Conservation (phyloP, 2,113 vertebrate genomes). For the Morone saxatilis region DNA sequence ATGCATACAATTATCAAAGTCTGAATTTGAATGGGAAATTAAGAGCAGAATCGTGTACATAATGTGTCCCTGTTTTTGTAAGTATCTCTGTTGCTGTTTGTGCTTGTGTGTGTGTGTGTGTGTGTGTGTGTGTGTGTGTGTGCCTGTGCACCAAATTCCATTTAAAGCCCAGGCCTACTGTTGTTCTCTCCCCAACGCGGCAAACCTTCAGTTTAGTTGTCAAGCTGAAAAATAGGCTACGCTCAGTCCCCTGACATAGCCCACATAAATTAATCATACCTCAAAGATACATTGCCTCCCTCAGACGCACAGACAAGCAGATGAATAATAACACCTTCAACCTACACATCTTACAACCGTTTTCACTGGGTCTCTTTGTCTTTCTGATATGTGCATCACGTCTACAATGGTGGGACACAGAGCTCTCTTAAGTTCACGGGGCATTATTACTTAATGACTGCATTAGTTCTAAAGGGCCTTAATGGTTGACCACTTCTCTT, state of each 20-base stretch:
- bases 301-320: conserved; percentile 51
- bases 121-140: neutral
- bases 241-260: conserved; percentile 49
- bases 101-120: neutral
- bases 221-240: conserved; percentile 68
- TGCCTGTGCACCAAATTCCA: conserved; percentile 23
- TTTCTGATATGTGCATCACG: conserved; percentile 17
- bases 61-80: neutral
- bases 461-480: conserved; percentile 2
- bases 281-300: conserved; percentile 58
- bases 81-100: neutral
- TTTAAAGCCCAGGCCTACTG: conserved; percentile 12
- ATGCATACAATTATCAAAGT: conserved; percentile 48
- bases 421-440: conserved; percentile 12
- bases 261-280: conserved; percentile 67
- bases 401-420: conserved; percentile 10
- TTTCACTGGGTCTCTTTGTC: conserved; percentile 29
- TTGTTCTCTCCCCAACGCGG: conserved; percentile 6
- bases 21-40: conserved; percentile 38
- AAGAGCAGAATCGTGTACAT: neutral
- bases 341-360: conserved; percentile 18
- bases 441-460: conserved; percentile 24
- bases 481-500: neutral
- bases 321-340: conserved; percentile 56
- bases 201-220: conserved; percentile 66